Conservation (phyloP, 2,888 invertebrate species). For the Myopa testacea region DNA sequence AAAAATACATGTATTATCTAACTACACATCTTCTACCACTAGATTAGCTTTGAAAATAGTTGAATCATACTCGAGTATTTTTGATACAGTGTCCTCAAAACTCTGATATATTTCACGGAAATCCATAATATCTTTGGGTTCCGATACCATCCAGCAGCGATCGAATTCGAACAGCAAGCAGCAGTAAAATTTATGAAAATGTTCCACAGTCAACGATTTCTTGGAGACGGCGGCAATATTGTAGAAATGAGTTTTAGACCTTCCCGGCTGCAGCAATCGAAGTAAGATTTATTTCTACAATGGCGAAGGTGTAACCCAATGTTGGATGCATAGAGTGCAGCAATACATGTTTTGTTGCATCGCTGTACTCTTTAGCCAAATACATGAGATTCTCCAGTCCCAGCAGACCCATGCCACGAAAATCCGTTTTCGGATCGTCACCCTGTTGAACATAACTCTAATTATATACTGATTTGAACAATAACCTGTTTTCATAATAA, state of each 20-base stretch:
- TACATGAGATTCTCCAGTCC: slow-evolving; percentile 92
- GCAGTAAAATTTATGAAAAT: slow-evolving; percentile 94
- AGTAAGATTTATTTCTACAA: slow-evolving; percentile 95
- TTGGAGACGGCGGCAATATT: slow-evolving; percentile 74
- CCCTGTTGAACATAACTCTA: slow-evolving; percentile 71
- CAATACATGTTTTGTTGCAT: slow-evolving; percentile 83
- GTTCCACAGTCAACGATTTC: slow-evolving; percentile 75
- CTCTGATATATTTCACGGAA: slow-evolving; percentile 88
- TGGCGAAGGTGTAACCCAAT: slow-evolving; percentile 92
- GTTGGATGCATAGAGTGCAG: slow-evolving; percentile 90
- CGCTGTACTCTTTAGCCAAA: slow-evolving; percentile 85
- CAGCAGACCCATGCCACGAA: slow-evolving; percentile 96
- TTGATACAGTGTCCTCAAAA: slow-evolving; percentile 82
- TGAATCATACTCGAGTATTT: slow-evolving; percentile 75
- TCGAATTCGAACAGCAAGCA: slow-evolving; percentile 95
- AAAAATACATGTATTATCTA: too few species aligned
- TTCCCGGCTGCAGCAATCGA: slow-evolving; percentile 84
- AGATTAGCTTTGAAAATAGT: slow-evolving; percentile 85
- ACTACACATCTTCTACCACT: slow-evolving; percentile 79
- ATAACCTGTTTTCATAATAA: slow-evolving; percentile 48
- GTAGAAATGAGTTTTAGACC: slow-evolving; percentile 91
- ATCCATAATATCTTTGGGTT: slow-evolving; percentile 95
- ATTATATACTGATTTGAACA: not conserved
- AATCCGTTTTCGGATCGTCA: slow-evolving; percentile 97
- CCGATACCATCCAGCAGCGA: slow-evolving; percentile 94